Evolutionary conservation across 2,113 vertebrate genomes (phyloP).

Genomic region (Phainopepla nitens): DNA sequence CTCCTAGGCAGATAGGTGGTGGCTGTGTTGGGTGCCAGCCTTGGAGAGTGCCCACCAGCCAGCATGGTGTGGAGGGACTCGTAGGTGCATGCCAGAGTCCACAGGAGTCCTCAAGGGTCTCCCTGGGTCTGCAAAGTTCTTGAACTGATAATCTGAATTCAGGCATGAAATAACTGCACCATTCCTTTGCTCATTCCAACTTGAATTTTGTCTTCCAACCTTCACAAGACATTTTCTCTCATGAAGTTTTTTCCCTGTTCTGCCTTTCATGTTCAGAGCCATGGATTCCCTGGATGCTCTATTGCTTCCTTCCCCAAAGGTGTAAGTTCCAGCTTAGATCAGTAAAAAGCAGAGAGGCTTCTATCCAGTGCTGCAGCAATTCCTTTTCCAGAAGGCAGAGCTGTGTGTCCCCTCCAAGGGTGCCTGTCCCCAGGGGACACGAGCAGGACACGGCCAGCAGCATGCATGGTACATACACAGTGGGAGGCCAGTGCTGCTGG

Average conservation of each 20-base stretch:
- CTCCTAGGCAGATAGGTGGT: neutral
- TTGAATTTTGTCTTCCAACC: neutral
- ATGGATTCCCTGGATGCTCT: neutral
- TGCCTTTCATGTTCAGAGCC: neutral
- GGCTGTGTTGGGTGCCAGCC: neutral
- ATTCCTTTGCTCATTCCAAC: neutral
- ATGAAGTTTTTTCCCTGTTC: neutral
- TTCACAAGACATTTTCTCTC: neutral
- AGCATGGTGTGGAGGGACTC: neutral
- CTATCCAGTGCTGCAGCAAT: neutral
- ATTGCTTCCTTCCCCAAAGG: neutral
- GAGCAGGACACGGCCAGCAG: accelerated
- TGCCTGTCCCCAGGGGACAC: neutral
- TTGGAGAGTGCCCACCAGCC: neutral
- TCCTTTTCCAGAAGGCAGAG: neutral
- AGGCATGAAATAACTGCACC: neutral
- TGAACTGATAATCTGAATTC: neutral
- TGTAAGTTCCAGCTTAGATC: neutral
- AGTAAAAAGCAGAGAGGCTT: neutral
- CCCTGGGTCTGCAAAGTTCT: neutral
- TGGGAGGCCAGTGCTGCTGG: neutral
- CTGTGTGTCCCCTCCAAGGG: neutral
- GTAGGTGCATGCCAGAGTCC: neutral
- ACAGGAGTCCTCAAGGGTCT: neutral
- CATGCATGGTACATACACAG: accelerated